Base-by-base conservation (phyloP, 2,888 invertebrate species). In the Eupelmus urozonus region DNA sequence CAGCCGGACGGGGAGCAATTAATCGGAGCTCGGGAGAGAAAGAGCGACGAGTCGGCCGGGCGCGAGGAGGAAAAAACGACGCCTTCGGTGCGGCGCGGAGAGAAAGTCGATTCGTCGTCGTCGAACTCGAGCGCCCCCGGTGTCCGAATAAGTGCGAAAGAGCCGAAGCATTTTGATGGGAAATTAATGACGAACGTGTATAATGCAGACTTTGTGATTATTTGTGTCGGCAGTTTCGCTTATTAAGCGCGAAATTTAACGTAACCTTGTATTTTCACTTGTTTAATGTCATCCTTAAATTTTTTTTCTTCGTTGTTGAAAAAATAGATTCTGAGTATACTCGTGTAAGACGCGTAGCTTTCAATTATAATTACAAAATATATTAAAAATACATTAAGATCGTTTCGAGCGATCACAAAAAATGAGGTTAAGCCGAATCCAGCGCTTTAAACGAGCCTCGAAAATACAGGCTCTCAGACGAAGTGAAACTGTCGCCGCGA, bases 31-130 rank as follows among this genome's bases (percentile, higher is more conserved):
- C 29, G 55, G 29, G 18, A 29, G 45, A 62, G 25, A 70, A n/a
- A 13, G 45, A 45, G 16, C 34, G 62, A 71, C 57, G 49, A 18
- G 65, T 18, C 23, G 40, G 40, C 51, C 1, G 11, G 20, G 25
- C 20, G n/a, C n/a, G 1, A 25, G n/a, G 53, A 16, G 45, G 42
- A 69, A 70, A 70, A 76, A 70, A 70, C 5, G 34, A 55, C 49
- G 20, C 5, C 57, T 23, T 20, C 23, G 34, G 20, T 65, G 13
- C 40, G 60, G 34, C 29, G 42, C 40, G 7, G 49, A 49, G 71
- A 53, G 71, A 76, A 76, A 71, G 76, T 76, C 51, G 59, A 40
- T 65, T n/a, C 49, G 73, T 55, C 34, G 29, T 49, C 27, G 23
- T 20, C 40, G 51, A 65, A 55, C 29, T 42, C 27, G 42, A 55